phyloP scores from a whole-genome alignment of 1,140 invertebrate genomes.

The Lithobius niger region DNA sequence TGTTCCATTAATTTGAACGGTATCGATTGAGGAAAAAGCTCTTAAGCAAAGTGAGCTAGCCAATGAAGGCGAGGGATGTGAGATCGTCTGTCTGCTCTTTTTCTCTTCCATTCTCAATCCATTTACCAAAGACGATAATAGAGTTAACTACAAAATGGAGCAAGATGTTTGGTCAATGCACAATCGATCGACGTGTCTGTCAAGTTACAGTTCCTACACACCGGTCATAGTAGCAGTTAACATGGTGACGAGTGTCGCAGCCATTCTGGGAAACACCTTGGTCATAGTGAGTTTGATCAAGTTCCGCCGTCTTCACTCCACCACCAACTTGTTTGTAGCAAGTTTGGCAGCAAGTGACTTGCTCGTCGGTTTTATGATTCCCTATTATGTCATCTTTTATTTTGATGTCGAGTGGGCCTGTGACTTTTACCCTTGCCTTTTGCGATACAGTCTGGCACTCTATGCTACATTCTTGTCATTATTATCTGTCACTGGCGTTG shows the following conservation, averaged over 20 bases:
- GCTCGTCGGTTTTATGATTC: constrained; percentile 14
- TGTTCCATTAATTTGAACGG: too few species aligned
- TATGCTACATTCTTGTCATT: constrained; percentile 19
- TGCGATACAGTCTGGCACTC: constrained; percentile 18
- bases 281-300: constrained; percentile 15
- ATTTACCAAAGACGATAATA: too few species aligned
- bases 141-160: too few species aligned
- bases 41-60: too few species aligned
- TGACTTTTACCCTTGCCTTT: constrained; percentile 14
- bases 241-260: constrained; percentile 9
- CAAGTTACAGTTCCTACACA: too few species aligned
- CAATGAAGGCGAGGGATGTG: too few species aligned
- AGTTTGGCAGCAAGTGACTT: constrained; percentile 15
- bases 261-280: constrained; percentile 17
- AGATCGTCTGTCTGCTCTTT: too few species aligned
- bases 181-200: too few species aligned
- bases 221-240: too few species aligned
- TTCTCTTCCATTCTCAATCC: too few species aligned
- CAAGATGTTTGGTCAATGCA: too few species aligned
- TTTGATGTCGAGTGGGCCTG: constrained; percentile 18
- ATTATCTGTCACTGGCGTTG: constrained; percentile 17
- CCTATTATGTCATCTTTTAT: constrained; percentile 18
- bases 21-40: too few species aligned
- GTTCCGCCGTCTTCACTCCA: constrained; percentile 11
- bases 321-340: constrained; percentile 15